These are phyloP conservation scores for Metridium senile DNA, from an alignment of 92 coral and sea anemone species.

Conservation along the genomic window DNA sequence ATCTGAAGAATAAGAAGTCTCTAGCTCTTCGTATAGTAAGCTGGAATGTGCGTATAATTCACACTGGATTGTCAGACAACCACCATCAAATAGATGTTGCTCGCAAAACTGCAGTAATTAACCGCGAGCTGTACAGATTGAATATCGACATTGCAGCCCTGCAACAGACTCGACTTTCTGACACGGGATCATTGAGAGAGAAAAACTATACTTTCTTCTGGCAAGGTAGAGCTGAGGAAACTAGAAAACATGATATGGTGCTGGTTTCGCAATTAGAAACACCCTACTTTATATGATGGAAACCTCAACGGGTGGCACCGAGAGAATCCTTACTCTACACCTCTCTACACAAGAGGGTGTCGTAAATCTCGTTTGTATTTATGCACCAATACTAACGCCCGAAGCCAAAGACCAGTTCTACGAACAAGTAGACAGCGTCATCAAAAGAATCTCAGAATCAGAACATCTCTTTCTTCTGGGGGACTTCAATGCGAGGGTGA, in stretches of 20 bases:
- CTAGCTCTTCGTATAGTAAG: constrained; percentile 34
- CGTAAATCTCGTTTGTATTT: constrained; percentile 34
- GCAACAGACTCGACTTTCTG: constrained; percentile 51
- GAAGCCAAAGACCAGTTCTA: constrained; percentile 58
- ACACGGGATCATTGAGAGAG: constrained; percentile 35
- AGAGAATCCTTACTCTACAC: constrained; percentile 36
- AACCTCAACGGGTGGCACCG: constrained; percentile 29
- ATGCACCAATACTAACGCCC: constrained; percentile 44
- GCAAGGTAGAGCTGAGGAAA: constrained; percentile 33
- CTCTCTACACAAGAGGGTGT: constrained; percentile 33
- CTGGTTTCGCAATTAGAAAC: constrained; percentile 55
- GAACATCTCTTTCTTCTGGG: constrained; percentile 39
- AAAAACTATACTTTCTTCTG: constrained; percentile 41
- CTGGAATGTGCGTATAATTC: constrained; percentile 39
- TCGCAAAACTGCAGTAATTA: constrained; percentile 42
- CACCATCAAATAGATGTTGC: constrained; percentile 33
- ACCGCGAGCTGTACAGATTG: constrained; percentile 36
- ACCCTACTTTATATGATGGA: constrained; percentile 28
- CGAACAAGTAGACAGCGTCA: constrained; percentile 24
- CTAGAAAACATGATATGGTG: constrained; percentile 48
- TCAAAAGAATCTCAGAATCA: constrained; percentile 27
- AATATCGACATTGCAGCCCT: constrained; percentile 43
- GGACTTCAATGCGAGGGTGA: constrained; percentile 53
- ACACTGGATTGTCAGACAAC: constrained; percentile 29
- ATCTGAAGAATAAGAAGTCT: constrained; percentile 1